Base-by-base conservation (phyloP, 2,113 vertebrate species). In the Halcyon malimbica region DNA sequence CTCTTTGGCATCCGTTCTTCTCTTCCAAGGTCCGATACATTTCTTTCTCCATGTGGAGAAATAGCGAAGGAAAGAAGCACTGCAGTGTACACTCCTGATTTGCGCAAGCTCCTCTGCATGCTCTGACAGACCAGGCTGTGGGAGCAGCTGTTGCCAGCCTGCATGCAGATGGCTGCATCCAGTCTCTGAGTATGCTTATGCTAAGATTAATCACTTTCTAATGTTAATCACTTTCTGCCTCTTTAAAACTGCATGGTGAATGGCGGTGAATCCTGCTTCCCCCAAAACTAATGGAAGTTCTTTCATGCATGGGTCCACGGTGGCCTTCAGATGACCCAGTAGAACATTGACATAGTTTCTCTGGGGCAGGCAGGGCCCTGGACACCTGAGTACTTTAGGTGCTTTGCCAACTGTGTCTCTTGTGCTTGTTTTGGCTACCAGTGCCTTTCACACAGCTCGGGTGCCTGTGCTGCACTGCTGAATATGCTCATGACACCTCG, bases 91-190 rank as follows among this genome's bases (percentile, higher is more conserved):
- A 3, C 6, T 44, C 26, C 29, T 4, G 26, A 19, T 70, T 73
- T 28, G 28, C 0, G 2, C 23, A 28, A 35, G 64, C 50, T 81
- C 39, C 69, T 78, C 56, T 75, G 37, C 7, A 2, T 9, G 41
- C 64, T 74, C 26, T 29, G 50, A 13, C 35, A 41, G 57, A 56
- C 33, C 23, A 57, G 80, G 67, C 83, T 60, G 62, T 26, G 26
- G 44, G 11, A 87, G 37, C 90, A 94, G 87, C 92, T 94, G 81
- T n/a, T 91, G 51, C 25, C 60, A 75, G 51, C 46, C 25, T 51
- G 51, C 29, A 39, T 69, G 77, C 80, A 93, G 87, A 75, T 82
- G 87, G 62, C 42, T 84, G 33, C 70, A 86, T 87, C 73, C 75
- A 89, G 70, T 46, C 21, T 59, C 60, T 71, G 84, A 63, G 19